Evolutionary conservation across 53 echinoderm and acorn worm species (phyloP).

Genomic region (Echinarachnius parma): DNA sequence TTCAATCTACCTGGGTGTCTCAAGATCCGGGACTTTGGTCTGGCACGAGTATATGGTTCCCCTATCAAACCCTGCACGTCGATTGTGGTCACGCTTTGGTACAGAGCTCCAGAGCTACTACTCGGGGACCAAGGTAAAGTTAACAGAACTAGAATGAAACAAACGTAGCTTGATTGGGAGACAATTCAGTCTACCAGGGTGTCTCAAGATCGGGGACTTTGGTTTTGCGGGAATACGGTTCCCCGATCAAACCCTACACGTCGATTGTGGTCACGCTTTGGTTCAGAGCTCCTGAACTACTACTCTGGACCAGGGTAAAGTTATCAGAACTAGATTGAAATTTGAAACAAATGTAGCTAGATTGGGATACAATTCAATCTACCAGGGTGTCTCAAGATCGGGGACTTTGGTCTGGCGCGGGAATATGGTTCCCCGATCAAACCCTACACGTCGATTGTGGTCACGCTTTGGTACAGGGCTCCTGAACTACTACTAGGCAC

Average conservation of each 20-base stretch:
- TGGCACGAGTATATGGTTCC: constrained; percentile 95
- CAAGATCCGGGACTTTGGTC: constrained; percentile 97
- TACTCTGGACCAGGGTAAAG: neutral
- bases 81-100: constrained; percentile 95
- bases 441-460: constrained; percentile 94
- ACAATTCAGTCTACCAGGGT: constrained; percentile 88
- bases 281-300: constrained; percentile 7
- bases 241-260: constrained; percentile 7
- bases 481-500: constrained; percentile 87
- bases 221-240: constrained; percentile 94
- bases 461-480: constrained; percentile 89
- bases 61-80: constrained; percentile 95
- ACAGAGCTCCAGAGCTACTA: constrained; percentile 87
- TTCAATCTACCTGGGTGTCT: constrained; percentile 87
- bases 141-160: too few species aligned
- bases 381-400: constrained; percentile 92
- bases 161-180: too few species aligned
- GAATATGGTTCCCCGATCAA: constrained; percentile 97
- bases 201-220: constrained; percentile 97
- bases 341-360: too few species aligned
- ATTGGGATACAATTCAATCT: too few species aligned
- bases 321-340: too few species aligned
- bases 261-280: constrained; percentile 6
- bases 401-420: constrained; percentile 96
- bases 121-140: constrained; percentile 92